Percentiles rank a stretch among this genome's conserved stretches.
These are phyloP conservation scores for Globia sparganii DNA, from an alignment of 2,888 invertebrate species.

Conservation along the genomic window DNA sequence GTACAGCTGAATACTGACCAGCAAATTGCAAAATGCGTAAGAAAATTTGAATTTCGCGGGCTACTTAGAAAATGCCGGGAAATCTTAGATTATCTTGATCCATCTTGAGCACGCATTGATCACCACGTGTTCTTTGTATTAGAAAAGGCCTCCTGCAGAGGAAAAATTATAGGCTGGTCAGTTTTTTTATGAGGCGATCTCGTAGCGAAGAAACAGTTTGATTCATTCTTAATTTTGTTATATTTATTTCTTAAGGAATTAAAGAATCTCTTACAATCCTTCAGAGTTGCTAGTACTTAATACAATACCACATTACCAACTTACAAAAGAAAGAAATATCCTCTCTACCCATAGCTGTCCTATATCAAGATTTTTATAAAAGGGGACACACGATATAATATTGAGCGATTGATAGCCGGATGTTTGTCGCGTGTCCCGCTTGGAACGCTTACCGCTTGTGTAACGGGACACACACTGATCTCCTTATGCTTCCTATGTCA, in stretches of 20 bases:
- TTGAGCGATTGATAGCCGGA: constrained; percentile 49
- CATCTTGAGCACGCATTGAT: no score
- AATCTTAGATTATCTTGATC: no score
- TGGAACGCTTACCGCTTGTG: constrained; percentile 14
- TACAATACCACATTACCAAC: neutral
- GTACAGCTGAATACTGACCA: no score
- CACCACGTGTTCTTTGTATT: no score
- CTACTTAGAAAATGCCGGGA: no score
- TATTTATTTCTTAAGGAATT: neutral
- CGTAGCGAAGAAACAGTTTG: no score
- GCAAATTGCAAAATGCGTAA: no score
- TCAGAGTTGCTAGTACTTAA: neutral
- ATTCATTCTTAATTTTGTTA: no score
- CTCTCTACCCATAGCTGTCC: constrained; percentile 17
- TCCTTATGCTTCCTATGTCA: constrained; percentile 16
- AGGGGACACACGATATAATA: constrained; percentile 35
- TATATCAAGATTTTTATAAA: constrained; percentile 13
- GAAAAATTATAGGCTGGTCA: no score
- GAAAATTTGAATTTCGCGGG: no score
- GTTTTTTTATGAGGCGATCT: constrained; percentile 6
- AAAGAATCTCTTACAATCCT: neutral
- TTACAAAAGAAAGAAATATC: neutral
- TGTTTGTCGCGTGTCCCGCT: constrained; percentile 17
- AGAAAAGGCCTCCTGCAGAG: no score
- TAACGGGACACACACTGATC: constrained; percentile 21